phyloP scores from a whole-genome alignment of 2,113 vertebrate genomes.

The Chionodraco myersi region DNA sequence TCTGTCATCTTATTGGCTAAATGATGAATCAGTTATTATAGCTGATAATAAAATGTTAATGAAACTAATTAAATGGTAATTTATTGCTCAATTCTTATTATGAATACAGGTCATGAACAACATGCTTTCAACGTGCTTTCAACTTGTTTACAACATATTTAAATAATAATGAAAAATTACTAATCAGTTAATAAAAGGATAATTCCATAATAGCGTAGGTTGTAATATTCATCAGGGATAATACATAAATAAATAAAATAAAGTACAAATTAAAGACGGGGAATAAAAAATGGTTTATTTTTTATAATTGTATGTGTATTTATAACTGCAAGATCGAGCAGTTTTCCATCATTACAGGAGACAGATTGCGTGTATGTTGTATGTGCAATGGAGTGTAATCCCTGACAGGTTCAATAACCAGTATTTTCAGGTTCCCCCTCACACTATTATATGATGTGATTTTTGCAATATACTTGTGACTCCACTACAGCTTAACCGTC shows the following conservation, averaged over 20 bases:
- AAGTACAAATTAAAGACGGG: too few species aligned
- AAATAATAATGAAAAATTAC: too few species aligned
- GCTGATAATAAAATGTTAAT: too few species aligned
- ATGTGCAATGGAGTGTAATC: neutral
- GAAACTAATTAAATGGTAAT: neutral
- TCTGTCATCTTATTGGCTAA: neutral
- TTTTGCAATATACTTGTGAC: slow-evolving; percentile 10
- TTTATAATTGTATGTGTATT: neutral
- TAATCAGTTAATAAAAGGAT: too few species aligned
- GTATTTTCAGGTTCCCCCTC: neutral
- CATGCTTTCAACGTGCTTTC: too few species aligned
- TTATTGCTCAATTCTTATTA: too few species aligned
- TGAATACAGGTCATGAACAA: too few species aligned
- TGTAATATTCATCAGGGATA: too few species aligned
- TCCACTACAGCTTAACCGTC: slow-evolving; percentile 31
- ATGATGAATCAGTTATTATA: neutral
- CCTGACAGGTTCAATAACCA: slow-evolving; percentile 6
- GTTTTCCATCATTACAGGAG: neutral
- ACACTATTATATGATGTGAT: slow-evolving; percentile 2
- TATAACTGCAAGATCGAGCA: neutral
- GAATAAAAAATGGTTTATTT: neutral
- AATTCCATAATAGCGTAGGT: too few species aligned
- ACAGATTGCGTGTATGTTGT: neutral
- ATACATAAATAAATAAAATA: too few species aligned
- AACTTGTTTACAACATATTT: too few species aligned